Evolutionary conservation across 2,888 invertebrate genomes (phyloP), one percentile per base, ranked within the genome.

Genomic region (Nomada hirtipes): DNA sequence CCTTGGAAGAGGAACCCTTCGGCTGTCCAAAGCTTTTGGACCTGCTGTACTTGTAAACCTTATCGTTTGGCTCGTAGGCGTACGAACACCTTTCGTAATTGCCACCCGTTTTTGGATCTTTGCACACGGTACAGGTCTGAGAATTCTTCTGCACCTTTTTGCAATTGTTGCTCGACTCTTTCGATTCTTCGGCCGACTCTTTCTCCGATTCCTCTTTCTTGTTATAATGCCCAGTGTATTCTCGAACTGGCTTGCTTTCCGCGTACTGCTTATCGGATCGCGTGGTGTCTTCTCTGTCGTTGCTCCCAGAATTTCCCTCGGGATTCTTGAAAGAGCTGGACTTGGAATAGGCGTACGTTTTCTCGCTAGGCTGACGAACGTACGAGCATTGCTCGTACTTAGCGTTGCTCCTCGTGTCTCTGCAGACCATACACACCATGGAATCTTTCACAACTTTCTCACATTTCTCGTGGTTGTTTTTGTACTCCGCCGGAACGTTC

Each of bases 371-470:
- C 79, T 96, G 96, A 0, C 96, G 95, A 2, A 96, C 96, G 92
- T 97, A 98, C 0, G 97, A 97, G 91, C 98, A 98, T 36, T 97
- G 97, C 92, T 98, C 97, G 90, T 96, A 97, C 81, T 96, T 96
- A 26, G 97, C 97, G 74, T 97, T 97, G 18, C 96, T 96, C 91
- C 96, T 96, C 0, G 96, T 95, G 91, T 97, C 96, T 85, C 96
- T 95, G 91, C 98, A 98, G 1, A 97, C 95, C 91, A 96, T 95
- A 92, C 97, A 97, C 23, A 96, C 95, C 96, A 96, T 96, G 4
- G 96, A 96, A 86, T 96, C 95, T 89, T 95, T 96, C 44, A 95
- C 93, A 0, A 96, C 95, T 90, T 96, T 95, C 88, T 96, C 95
- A 88, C 97, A 97, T 86, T 96, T 95, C 82, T 95, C 95, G 20